Evolutionary conservation across 2,888 invertebrate species (phyloP).

Genomic region (Aelia acuminata): DNA sequence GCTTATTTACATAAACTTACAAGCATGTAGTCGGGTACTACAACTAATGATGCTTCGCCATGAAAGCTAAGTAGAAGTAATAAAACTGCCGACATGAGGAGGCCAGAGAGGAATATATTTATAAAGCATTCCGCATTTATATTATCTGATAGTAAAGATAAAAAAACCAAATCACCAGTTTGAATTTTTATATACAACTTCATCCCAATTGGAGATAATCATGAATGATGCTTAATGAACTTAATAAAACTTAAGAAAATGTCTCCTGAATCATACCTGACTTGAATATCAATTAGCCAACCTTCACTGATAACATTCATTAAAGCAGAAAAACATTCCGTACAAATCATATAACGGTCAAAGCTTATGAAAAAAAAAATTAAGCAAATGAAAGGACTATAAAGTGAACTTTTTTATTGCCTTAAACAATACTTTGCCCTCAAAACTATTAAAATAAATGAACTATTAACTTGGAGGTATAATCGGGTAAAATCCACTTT

Average conservation of each 20-base stretch:
- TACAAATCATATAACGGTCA: neutral
- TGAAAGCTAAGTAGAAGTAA: neutral
- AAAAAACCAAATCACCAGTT: neutral
- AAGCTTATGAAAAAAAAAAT: neutral
- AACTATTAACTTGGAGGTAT: no score
- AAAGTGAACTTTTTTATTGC: neutral
- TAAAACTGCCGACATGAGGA: conserved; percentile 9
- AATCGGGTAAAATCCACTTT: no score
- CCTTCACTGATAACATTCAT: neutral
- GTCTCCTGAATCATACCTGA: neutral
- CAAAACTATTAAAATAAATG: neutral
- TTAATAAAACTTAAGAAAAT: neutral
- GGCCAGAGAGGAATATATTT: neutral
- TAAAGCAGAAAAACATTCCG: neutral
- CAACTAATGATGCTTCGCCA: neutral
- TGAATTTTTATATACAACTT: neutral
- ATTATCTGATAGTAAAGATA: neutral
- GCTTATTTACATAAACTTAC: conserved; percentile 22
- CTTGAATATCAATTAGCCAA: neutral
- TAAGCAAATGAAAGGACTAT: neutral
- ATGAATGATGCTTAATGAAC: neutral
- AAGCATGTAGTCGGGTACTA: neutral
- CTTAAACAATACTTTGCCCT: neutral
- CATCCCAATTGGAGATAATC: neutral
- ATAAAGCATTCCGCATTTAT: neutral